A percentile compares a stretch with the other conserved stretches of the same genome.
phyloP scores from a whole-genome alignment of 1,140 invertebrate species.

The Caenorhabditis briggsae region DNA sequence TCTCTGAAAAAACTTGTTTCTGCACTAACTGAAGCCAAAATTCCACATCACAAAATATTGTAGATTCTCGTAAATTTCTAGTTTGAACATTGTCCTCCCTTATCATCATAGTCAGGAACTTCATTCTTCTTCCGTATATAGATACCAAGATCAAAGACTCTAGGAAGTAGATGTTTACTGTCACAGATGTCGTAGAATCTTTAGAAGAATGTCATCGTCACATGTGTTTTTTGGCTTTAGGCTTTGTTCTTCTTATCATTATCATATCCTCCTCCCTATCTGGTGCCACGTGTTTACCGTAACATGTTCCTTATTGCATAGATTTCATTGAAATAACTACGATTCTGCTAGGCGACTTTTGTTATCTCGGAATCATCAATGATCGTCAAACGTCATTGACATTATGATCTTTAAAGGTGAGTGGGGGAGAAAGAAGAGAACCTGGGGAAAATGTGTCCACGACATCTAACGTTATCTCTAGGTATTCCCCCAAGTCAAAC shows the following conservation, averaged over 20 bases:
- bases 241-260: not conserved
- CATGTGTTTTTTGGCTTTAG: conserved; percentile 23
- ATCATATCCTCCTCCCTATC: not conserved
- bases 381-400: conserved; percentile 20
- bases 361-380: conserved; percentile 21
- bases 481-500: conserved; percentile 38
- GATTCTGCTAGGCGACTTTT: not conserved
- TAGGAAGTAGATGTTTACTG: conserved; percentile 44
- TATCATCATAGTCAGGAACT: too few relatives aligned
- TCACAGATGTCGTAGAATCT: not conserved
- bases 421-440: too few relatives aligned
- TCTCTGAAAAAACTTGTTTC: conserved; percentile 45
- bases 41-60: not conserved
- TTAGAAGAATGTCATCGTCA: conserved; percentile 45
- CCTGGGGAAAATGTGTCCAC: not conserved
- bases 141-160: conserved; percentile 42
- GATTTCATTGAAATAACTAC: conserved; percentile 41
- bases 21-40: not conserved
- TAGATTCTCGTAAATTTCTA: not conserved
- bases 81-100: not conserved
- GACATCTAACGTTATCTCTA: conserved; percentile 32
- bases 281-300: conserved; percentile 3
- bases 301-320: not conserved
- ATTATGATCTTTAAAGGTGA: conserved; percentile 30
- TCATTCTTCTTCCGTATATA: not conserved